phyloP scores from a whole-genome alignment of 2,888 invertebrate genomes.

The Lordiphosa fenestrarum region DNA sequence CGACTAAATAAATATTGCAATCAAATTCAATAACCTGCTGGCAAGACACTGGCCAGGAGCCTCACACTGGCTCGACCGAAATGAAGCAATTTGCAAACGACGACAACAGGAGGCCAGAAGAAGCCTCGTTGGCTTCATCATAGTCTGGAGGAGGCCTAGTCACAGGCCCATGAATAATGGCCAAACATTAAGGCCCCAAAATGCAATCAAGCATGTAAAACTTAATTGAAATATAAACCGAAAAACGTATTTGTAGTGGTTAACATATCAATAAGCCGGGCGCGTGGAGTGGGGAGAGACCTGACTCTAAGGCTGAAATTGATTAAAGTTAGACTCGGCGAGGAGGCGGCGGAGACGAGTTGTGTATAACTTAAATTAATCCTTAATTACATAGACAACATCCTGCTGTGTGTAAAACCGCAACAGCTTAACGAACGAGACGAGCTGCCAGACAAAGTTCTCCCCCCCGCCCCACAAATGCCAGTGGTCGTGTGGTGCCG shows the following conservation, averaged over 20 bases:
- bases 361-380: slow-evolving; percentile 76
- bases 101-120: slow-evolving; percentile 14
- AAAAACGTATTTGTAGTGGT: slow-evolving; percentile 63
- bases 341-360: slow-evolving; percentile 8
- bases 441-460: slow-evolving; percentile 62
- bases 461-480: slow-evolving; percentile 19
- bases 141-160: slow-evolving; percentile 46
- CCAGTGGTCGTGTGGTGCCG: slow-evolving; percentile 50
- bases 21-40: slow-evolving; percentile 70
- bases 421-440: slow-evolving; percentile 77
- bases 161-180: slow-evolving; percentile 63
- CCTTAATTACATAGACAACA: slow-evolving; percentile 79
- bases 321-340: slow-evolving; percentile 20
- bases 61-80: slow-evolving; percentile 21
- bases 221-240: slow-evolving; percentile 73
- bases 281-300: slow-evolving; percentile 2
- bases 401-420: slow-evolving; percentile 75
- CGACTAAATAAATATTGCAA: slow-evolving; percentile 61
- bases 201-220: slow-evolving; percentile 72
- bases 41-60: slow-evolving; percentile 2
- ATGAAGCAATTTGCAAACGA: slow-evolving; percentile 63
- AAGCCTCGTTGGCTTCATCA: slow-evolving; percentile 1
- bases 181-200: slow-evolving; percentile 62
- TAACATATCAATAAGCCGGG: slow-evolving; percentile 60
- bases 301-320: slow-evolving; percentile 12